These are phyloP conservation scores for Scaptodrosophila latifasciaeformis DNA, from an alignment of 2,888 invertebrate genomes.

Conservation along the genomic window DNA sequence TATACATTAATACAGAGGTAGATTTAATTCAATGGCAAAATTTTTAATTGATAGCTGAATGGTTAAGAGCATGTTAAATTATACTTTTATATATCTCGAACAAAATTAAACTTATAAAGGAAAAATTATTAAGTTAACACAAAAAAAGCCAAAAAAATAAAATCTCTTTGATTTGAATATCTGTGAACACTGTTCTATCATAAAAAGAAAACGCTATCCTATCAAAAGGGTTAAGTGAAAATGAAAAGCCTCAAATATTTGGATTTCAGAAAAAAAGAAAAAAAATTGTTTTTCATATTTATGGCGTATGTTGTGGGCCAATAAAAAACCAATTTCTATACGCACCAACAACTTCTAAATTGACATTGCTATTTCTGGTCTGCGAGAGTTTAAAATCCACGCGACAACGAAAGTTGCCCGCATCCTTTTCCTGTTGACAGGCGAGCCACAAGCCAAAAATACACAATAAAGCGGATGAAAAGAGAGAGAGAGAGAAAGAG, in stretches of 20 bases:
- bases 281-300: too few species aligned
- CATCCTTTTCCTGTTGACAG: constrained; percentile 79
- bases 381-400: constrained; percentile 87
- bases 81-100: too few species aligned
- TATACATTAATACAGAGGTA: too few species aligned
- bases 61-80: too few species aligned
- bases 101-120: too few species aligned
- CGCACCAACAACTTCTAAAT: constrained; percentile 87
- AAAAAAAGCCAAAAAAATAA: too few species aligned
- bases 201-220: too few species aligned
- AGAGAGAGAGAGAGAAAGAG: neutral
- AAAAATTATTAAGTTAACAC: too few species aligned
- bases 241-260: neutral
- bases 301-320: neutral
- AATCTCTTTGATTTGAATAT: too few species aligned
- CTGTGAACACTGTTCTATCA: too few species aligned
- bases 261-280: neutral
- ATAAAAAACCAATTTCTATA: constrained; percentile 47
- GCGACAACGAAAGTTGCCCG: constrained; percentile 84
- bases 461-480: constrained; percentile 9
- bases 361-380: constrained; percentile 85
- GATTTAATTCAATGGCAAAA: too few species aligned
- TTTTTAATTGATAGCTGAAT: too few species aligned
- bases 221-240: neutral
- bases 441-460: neutral